Percentiles rank a stretch among this genome's conserved stretches.
Evolutionary conservation across 2,888 invertebrate species (phyloP).

Genomic region (Quadroppia sp.): DNA sequence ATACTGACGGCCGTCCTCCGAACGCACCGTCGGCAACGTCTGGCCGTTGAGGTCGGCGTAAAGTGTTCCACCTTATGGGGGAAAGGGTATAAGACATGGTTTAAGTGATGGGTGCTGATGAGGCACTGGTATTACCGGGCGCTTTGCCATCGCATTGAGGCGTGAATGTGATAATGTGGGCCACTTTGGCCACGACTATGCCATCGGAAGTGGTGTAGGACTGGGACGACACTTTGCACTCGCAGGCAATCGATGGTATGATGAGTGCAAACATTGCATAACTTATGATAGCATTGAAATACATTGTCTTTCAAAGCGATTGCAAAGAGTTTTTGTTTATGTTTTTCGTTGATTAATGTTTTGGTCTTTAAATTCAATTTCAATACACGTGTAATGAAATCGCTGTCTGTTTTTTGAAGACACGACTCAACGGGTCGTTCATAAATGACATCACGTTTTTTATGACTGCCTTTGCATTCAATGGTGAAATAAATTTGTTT

Average conservation of each 20-base stretch:
- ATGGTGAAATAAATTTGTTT: too few species aligned
- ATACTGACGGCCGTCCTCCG: constrained; percentile 63
- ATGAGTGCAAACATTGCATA: not conserved
- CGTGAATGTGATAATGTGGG: constrained; percentile 83
- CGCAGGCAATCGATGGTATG: not conserved
- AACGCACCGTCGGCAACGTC: constrained; percentile 74
- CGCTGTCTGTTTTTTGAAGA: too few species aligned
- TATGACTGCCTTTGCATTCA: too few species aligned
- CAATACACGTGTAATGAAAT: not conserved
- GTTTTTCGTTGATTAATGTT: too few species aligned
- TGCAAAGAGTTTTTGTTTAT: too few species aligned
- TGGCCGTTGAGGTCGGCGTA: constrained; percentile 86
- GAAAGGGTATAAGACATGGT: constrained; percentile 54
- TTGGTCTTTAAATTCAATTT: too few species aligned
- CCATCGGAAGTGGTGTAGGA: constrained; percentile 87
- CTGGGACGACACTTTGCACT: constrained; percentile 38
- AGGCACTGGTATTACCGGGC: constrained; percentile 3
- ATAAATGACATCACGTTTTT: too few species aligned
- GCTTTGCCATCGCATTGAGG: constrained; percentile 64
- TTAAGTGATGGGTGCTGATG: not conserved
- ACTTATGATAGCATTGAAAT: not conserved
- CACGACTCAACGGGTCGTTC: too few species aligned
- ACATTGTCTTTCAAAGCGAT: too few species aligned
- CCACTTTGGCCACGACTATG: constrained; percentile 81
- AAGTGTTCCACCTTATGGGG: constrained; percentile 62